These are phyloP conservation scores for Pachycephala philippinensis DNA, from an alignment of 2,113 vertebrate genomes.

Conservation along the genomic window DNA sequence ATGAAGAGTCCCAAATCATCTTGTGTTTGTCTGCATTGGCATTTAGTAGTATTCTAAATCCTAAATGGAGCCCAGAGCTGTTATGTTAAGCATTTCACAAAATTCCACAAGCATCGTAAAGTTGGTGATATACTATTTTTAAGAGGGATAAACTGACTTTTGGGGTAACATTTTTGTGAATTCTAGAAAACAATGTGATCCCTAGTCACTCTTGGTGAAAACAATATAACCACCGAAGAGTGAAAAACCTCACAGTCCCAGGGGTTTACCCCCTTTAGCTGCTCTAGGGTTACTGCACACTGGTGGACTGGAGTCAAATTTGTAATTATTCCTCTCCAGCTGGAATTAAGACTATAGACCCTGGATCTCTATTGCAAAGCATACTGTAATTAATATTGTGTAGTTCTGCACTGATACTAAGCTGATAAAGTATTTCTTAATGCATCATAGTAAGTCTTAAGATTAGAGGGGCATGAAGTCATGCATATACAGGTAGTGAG, in stretches of 20 bases:
- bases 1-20: neutral
- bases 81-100: neutral
- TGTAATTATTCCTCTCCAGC: neutral
- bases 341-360: neutral
- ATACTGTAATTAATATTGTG: neutral
- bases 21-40: neutral
- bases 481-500: neutral
- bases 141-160: neutral
- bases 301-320: neutral
- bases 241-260: neutral
- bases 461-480: neutral
- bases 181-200: neutral
- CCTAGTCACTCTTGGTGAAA: neutral
- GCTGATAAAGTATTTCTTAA: neutral
- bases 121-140: neutral
- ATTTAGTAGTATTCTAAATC: neutral
- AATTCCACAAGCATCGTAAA: neutral
- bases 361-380: neutral
- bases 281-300: neutral
- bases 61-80: neutral
- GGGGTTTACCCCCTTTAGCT: neutral
- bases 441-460: neutral
- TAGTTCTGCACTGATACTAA: neutral
- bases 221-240: neutral
- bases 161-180: neutral